Conservation (phyloP, 53 echinoderm and acorn worm genomes). For the Paracentrotus lividus region DNA sequence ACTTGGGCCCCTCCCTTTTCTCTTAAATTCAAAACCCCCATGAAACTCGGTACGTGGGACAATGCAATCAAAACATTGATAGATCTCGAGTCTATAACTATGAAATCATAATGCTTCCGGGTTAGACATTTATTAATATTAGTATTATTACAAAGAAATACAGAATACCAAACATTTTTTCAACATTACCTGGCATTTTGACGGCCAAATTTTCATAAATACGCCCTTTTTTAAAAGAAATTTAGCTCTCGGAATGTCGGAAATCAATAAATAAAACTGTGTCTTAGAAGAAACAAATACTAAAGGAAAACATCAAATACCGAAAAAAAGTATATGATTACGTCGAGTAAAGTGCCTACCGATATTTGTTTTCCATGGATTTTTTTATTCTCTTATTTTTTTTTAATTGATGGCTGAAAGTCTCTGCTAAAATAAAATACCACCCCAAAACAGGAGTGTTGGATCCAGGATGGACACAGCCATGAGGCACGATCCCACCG, state of each 20-base stretch:
- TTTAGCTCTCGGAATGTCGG: not conserved
- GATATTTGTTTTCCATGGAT: no score
- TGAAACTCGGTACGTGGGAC: not conserved
- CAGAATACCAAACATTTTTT: not conserved
- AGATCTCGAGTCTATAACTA: not conserved
- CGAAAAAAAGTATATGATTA: no score
- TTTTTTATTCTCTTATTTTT: no score
- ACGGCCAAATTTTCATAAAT: not conserved
- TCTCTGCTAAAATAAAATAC: no score
- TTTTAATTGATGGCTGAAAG: no score
- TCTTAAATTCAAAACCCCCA: no score
- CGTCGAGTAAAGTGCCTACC: no score
- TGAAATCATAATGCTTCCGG: not conserved
- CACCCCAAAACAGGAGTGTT: no score
- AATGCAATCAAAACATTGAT: not conserved
- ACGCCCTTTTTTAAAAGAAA: not conserved
- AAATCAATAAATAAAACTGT: not conserved
- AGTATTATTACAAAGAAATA: not conserved
- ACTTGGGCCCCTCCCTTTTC: no score
- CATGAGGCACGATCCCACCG: no score
- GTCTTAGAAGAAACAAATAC: not conserved
- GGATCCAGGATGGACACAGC: no score
- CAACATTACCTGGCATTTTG: not conserved
- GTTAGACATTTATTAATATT: not conserved
- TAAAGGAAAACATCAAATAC: no score